These are phyloP conservation scores for Urocyon cinereoargenteus DNA, from an alignment of 2,797 vertebrate species.

Conservation along the genomic window DNA sequence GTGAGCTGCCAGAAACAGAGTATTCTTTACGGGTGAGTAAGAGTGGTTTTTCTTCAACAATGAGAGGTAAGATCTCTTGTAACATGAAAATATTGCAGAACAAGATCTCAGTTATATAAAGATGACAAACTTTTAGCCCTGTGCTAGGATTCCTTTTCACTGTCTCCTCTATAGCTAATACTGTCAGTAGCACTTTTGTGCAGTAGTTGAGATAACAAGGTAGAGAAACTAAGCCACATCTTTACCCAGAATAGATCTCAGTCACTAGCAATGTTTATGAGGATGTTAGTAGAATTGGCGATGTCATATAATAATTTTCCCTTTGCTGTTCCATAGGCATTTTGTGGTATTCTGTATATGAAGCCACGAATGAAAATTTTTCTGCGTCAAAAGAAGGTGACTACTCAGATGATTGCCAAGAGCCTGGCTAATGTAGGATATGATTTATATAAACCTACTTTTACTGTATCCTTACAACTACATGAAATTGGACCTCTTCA, in stretches of 20 bases:
- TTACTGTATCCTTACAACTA: conserved; percentile 90
- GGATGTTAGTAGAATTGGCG: conserved; percentile 28
- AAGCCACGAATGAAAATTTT: conserved; percentile 92
- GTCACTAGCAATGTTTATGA: conserved; percentile 8
- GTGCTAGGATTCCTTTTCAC: conserved; percentile 38
- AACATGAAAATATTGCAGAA: conserved; percentile 44
- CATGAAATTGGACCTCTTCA: background rate
- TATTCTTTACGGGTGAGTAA: conserved; percentile 92
- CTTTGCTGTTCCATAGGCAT: conserved; percentile 86
- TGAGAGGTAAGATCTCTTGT: conserved; percentile 59
- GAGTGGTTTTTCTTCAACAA: background rate
- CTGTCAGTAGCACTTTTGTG: conserved; percentile 21
- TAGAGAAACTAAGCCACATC: conserved; percentile 32
- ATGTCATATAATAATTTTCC: conserved; percentile 53
- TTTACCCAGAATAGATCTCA: background rate
- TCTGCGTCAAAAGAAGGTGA: conserved; percentile 90
- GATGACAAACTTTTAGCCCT: background rate
- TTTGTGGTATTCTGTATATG: conserved; percentile 92
- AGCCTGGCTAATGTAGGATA: conserved; percentile 89
- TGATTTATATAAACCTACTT: conserved; percentile 92
- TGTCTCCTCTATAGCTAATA: background rate
- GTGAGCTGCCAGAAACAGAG: conserved; percentile 89
- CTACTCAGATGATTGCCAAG: conserved; percentile 90
- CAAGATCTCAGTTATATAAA: background rate
- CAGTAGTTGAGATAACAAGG: conserved; percentile 4